Base-by-base conservation (phyloP, 2,113 vertebrate genomes). In the Galeopterus variegatus region DNA sequence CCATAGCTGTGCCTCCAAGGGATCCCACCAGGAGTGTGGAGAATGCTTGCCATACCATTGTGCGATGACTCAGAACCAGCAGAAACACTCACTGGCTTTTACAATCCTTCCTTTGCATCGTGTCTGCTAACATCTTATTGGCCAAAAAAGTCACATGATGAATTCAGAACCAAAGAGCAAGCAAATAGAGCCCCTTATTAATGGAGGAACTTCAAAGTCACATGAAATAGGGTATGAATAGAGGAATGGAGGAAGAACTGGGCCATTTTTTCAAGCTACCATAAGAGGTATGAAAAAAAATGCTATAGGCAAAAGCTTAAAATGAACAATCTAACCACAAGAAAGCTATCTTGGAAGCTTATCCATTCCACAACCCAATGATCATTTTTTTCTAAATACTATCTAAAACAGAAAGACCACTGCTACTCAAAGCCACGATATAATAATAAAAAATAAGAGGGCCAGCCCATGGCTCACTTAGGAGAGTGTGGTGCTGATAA, bases 361-460 rank as follows among this genome's bases (percentile, higher is more conserved):
- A 92, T 56, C 70, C 15, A 79, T 45, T 41, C 24, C 31, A 85
- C 8, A 93, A 36, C 17, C n/a, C 67, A 50, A 36, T 58, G 45
- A 86, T 77, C 5, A 54, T 50, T 62, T 56, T 56, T 93, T 93
- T 79, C 62, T 88, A 88, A 96, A 80, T 45, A 65, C 13, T 77
- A 19, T 54, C 21, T 83, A 62, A 58, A 72, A 14, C 60, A 90
- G 50, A 95, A 84, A 94, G 85, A 91, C 24, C 41, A 69, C 31
- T 88, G 33, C 23, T 45, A 89, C 41, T 62, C 41, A 88, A 90
- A 94, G 36, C 21, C 79, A 75, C 26, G 3, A 36, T 24, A 69
- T 6, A 86, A 26, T 67, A 41, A 41, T 41, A 41, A 41, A 41
- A 41, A 41, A 41, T 41, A 41, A 41, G 41, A 41, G 41, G 4